Evolutionary conservation across 2,888 invertebrate genomes (phyloP).

Genomic region (Chalcosyrphus nemorum): DNA sequence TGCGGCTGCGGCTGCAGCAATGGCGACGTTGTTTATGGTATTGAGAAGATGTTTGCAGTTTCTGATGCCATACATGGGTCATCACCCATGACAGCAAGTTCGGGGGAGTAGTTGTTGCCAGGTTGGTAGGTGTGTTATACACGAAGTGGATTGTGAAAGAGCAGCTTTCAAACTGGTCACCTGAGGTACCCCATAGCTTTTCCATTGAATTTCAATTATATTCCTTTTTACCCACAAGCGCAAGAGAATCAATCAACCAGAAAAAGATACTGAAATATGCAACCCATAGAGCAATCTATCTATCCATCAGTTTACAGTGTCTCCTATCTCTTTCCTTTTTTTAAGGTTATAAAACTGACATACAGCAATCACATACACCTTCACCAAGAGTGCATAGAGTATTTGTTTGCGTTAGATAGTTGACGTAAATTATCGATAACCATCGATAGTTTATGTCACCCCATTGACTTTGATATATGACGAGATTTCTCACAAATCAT

Average conservation of each 20-base stretch:
- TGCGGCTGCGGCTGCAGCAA: no score
- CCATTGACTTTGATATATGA: slow-evolving; percentile 80
- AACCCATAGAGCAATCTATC: slow-evolving; percentile 20
- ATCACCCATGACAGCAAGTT: slow-evolving; percentile 52
- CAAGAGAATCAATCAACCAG: slow-evolving; percentile 15
- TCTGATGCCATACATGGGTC: slow-evolving; percentile 61
- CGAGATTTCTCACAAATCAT: slow-evolving; percentile 80
- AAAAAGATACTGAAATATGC: slow-evolving; percentile 31
- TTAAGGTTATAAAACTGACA: slow-evolving; percentile 25
- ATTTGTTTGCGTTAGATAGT: slow-evolving; percentile 41
- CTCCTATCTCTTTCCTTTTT: slow-evolving; percentile 25
- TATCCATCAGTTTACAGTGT: slow-evolving; percentile 23
- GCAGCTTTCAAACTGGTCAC: not conserved
- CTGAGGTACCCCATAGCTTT: not conserved
- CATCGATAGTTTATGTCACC: slow-evolving; percentile 80
- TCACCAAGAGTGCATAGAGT: not conserved
- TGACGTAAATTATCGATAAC: slow-evolving; percentile 69
- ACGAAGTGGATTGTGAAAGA: not conserved
- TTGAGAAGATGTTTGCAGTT: slow-evolving; percentile 58
- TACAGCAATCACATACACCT: not conserved
- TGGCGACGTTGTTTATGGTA: slow-evolving; percentile 50
- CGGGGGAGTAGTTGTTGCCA: not conserved
- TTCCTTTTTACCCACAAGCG: not conserved
- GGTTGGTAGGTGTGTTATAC: not conserved
- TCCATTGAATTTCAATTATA: slow-evolving; percentile 1